A percentile compares a stretch with the other conserved stretches of the same genome.
Evolutionary conservation across 1,140 invertebrate species (phyloP).

Genomic region (Parasteatoda tepidariorum): DNA sequence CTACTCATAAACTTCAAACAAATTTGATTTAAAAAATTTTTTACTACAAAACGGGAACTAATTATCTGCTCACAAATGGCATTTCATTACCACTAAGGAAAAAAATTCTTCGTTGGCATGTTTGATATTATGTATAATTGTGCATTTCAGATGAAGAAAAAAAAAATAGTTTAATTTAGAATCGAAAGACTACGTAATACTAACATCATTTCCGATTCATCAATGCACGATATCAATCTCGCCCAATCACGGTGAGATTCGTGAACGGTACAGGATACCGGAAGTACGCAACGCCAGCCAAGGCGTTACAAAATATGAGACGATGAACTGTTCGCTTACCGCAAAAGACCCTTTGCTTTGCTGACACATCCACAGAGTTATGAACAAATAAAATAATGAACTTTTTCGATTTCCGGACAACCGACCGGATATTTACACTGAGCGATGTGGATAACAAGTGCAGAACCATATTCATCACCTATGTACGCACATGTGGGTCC

Average conservation of each 20-base stretch:
- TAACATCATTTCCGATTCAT: constrained; percentile 24
- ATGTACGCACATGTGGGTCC: too few species aligned
- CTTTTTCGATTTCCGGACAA: constrained; percentile 47
- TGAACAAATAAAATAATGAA: constrained; percentile 17
- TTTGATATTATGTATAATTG: too few species aligned
- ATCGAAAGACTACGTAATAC: background rate
- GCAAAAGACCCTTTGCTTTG: background rate
- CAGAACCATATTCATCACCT: too few species aligned
- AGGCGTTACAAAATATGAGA: constrained; percentile 36
- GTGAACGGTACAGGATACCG: constrained; percentile 23
- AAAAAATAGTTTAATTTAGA: too few species aligned
- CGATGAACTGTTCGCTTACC: background rate
- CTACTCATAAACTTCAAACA: too few species aligned
- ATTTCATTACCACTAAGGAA: too few species aligned
- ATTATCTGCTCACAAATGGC: too few species aligned
- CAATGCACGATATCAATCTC: constrained; percentile 22
- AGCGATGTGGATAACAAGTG: constrained; percentile 1
- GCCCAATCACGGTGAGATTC: constrained; percentile 20
- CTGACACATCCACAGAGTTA: background rate
- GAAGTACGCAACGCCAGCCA: constrained; percentile 46
- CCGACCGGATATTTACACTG: constrained; percentile 42
- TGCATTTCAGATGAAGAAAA: too few species aligned
- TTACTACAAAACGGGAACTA: too few species aligned
- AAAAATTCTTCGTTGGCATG: too few species aligned
- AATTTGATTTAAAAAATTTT: too few species aligned